Evolutionary conservation across 2,797 vertebrate species (phyloP).

Genomic region (Mormyrops boulengeri): DNA sequence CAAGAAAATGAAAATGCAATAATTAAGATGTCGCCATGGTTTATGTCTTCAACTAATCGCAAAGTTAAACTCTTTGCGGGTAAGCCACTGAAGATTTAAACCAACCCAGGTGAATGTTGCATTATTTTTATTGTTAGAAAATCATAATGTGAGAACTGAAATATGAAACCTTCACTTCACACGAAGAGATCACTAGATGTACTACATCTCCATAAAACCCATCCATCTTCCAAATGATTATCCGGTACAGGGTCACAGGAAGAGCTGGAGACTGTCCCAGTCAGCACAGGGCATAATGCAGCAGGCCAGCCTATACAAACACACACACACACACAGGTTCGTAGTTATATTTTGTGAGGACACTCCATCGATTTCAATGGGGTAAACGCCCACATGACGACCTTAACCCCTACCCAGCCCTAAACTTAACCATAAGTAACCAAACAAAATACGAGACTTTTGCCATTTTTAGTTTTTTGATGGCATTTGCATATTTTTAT

Average conservation of each 20-base stretch:
- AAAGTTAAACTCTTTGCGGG: neutral
- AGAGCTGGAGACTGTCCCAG: neutral
- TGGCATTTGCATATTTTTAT: neutral
- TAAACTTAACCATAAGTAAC: neutral
- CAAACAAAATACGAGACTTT: neutral
- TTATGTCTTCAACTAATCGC: neutral
- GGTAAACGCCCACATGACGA: neutral
- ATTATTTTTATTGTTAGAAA: neutral
- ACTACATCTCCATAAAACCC: neutral
- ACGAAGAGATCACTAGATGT: neutral
- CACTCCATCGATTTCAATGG: neutral
- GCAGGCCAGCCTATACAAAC: neutral
- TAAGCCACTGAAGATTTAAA: neutral
- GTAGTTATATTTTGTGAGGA: neutral
- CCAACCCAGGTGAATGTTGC: neutral
- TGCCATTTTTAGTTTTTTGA: neutral
- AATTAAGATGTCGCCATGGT: neutral
- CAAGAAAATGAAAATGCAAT: neutral
- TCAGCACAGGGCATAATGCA: neutral
- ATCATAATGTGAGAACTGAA: neutral
- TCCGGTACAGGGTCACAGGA: neutral
- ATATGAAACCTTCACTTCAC: neutral
- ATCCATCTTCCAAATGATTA: neutral
- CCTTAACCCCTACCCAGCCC: neutral
- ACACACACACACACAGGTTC: neutral